phyloP scores from a whole-genome alignment of 2,113 vertebrate genomes.

The Echinops telfairi region DNA sequence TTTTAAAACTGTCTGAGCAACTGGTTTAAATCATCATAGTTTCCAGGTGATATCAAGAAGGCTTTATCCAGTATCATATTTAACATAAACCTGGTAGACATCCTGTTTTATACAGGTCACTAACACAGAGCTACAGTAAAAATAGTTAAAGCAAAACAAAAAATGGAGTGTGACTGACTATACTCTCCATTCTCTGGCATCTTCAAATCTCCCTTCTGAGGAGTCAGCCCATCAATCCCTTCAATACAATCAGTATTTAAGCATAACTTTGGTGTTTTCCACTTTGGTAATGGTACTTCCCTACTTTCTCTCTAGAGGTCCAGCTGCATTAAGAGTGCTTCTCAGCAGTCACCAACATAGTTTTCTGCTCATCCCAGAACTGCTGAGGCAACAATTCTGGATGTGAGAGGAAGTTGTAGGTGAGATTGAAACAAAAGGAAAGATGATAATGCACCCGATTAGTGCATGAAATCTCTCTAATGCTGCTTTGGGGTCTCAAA shows the following conservation, averaged over 20 bases:
- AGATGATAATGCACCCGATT: background rate
- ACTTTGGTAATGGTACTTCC: background rate
- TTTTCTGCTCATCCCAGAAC: background rate
- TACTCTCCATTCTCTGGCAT: background rate
- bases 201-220: background rate
- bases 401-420: background rate
- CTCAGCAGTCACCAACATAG: background rate
- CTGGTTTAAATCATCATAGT: slow-evolving; percentile 48
- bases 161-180: background rate
- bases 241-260: background rate
- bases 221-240: background rate
- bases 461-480: background rate
- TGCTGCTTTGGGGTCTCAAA: background rate
- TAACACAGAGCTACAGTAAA: background rate
- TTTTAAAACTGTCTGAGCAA: slow-evolving; percentile 31
- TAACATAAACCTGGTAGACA: slow-evolving; percentile 26
- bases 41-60: slow-evolving; percentile 32
- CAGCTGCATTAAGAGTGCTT: background rate
- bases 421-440: background rate
- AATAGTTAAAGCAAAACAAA: background rate
- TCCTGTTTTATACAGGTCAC: background rate
- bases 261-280: background rate
- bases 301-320: background rate
- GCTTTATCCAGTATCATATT: background rate
- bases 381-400: background rate